These are phyloP conservation scores for Listronotus bonariensis DNA, from an alignment of 1,140 invertebrate species.

Conservation along the genomic window DNA sequence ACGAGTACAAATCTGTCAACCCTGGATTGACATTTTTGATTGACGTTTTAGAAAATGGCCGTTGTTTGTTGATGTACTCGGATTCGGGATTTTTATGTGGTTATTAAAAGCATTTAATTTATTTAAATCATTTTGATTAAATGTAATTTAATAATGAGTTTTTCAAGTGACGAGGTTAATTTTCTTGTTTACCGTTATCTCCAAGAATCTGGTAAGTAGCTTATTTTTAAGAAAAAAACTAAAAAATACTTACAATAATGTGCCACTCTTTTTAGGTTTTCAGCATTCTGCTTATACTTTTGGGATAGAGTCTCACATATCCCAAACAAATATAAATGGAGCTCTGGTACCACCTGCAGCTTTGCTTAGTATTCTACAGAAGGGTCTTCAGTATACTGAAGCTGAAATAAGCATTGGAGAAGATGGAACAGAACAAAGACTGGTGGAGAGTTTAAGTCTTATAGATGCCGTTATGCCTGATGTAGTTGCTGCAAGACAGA, in stretches of 20 bases:
- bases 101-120: not conserved
- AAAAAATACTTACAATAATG: conserved; percentile 17
- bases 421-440: conserved; percentile 84
- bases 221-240: not conserved
- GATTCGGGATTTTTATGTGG: conserved; percentile 6
- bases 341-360: conserved; percentile 96
- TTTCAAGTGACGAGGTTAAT: conserved; percentile 99
- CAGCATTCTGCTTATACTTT: conserved; percentile 98
- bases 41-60: not conserved
- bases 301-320: conserved; percentile 97
- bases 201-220: conserved; percentile 89
- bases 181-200: conserved; percentile 98
- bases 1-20: not conserved
- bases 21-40: not conserved
- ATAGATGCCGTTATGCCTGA: conserved; percentile 99
- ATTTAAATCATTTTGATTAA: conserved; percentile 10
- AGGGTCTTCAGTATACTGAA: conserved; percentile 97
- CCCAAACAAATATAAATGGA: conserved; percentile 98
- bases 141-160: conserved; percentile 77
- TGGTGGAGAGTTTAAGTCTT: conserved; percentile 91
- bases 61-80: conserved; percentile 9
- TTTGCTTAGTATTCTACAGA: conserved; percentile 93
- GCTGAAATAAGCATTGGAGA: conserved; percentile 96
- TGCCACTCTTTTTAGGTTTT: conserved; percentile 73
- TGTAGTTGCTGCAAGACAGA: conserved; percentile 86